Conservation (phyloP, 2,113 vertebrate genomes). For the Zingel zingel region DNA sequence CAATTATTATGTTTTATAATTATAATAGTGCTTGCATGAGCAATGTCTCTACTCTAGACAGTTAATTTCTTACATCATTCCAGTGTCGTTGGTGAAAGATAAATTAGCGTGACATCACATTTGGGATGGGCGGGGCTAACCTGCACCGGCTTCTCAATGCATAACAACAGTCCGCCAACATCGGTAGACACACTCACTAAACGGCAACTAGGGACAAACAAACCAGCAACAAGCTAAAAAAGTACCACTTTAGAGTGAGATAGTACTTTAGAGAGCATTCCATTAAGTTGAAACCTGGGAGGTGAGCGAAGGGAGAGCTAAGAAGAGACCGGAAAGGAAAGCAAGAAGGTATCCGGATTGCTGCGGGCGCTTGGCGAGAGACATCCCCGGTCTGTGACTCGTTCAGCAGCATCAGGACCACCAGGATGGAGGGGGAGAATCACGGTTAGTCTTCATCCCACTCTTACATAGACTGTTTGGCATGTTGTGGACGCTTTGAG, state of each 20-base stretch:
- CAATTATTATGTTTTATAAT: no score
- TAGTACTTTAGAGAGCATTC: background rate
- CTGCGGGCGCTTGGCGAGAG: conserved; percentile 45
- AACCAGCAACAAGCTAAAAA: conserved; percentile 37
- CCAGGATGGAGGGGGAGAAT: conserved; percentile 76
- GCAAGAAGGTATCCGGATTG: conserved; percentile 46
- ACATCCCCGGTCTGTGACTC: conserved; percentile 51
- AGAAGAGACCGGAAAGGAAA: background rate
- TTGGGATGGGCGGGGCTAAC: conserved; percentile 58
- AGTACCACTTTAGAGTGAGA: conserved; percentile 2
- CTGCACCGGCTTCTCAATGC: conserved; percentile 34
- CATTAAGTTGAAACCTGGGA: background rate
- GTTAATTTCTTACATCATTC: no score
- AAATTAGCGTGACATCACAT: conserved; percentile 68
- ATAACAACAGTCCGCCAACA: background rate
- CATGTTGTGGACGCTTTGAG: background rate
- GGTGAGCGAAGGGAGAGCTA: background rate
- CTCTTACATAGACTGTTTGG: background rate
- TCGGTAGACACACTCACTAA: background rate
- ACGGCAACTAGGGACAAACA: conserved; percentile 4
- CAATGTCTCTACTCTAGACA: no score
- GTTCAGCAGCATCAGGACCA: conserved; percentile 66
- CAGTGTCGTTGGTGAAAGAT: background rate
- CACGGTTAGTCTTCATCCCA: conserved; percentile 67
- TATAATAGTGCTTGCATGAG: no score